Percentiles rank a stretch among this genome's conserved stretches.
Conservation (phyloP, 1,140 invertebrate genomes). For the Ceratina japonica region DNA sequence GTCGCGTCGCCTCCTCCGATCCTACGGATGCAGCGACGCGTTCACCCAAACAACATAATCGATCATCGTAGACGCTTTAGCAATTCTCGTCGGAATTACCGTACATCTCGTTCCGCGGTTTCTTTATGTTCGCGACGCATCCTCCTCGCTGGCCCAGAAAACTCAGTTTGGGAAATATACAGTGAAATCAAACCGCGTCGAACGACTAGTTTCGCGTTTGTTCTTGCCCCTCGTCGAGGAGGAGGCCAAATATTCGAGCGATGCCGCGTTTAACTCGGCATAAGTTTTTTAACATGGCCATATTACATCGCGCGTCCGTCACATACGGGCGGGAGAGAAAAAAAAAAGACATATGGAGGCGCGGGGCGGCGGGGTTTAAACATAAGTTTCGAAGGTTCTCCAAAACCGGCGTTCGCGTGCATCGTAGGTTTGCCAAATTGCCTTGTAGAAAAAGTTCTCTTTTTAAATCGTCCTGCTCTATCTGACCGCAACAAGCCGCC, state of each 20-base stretch:
- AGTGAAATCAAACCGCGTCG: slow-evolving; percentile 21
- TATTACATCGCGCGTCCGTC: slow-evolving; percentile 63
- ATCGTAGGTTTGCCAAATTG: slow-evolving; percentile 70
- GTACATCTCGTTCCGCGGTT: not conserved
- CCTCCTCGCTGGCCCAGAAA: not conserved
- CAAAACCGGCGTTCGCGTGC: slow-evolving; percentile 57
- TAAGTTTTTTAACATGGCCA: slow-evolving; percentile 71
- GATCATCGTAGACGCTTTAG: not conserved
- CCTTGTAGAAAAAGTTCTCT: slow-evolving; percentile 69
- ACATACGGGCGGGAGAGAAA: slow-evolving; percentile 13
- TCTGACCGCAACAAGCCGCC: slow-evolving; percentile 27
- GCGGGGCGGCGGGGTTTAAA: slow-evolving; percentile 43
- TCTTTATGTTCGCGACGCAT: not conserved
- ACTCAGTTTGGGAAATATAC: not conserved
- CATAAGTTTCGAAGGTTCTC: slow-evolving; percentile 73
- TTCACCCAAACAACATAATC: slow-evolving; percentile 27
- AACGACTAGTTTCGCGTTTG: slow-evolving; percentile 12
- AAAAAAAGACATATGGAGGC: slow-evolving; percentile 18
- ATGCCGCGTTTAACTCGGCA: slow-evolving; percentile 59
- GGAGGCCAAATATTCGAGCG: slow-evolving; percentile 20
- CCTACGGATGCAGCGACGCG: slow-evolving; percentile 19
- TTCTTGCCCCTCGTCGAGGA: slow-evolving; percentile 9
- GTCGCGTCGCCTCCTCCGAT: slow-evolving; percentile 24
- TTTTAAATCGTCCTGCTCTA: slow-evolving; percentile 46
- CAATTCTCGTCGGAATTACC: not conserved